phyloP scores from a whole-genome alignment of 30 jellyfish, hydroid and myxozoan genomes.

The Clytia hemisphaerica region DNA sequence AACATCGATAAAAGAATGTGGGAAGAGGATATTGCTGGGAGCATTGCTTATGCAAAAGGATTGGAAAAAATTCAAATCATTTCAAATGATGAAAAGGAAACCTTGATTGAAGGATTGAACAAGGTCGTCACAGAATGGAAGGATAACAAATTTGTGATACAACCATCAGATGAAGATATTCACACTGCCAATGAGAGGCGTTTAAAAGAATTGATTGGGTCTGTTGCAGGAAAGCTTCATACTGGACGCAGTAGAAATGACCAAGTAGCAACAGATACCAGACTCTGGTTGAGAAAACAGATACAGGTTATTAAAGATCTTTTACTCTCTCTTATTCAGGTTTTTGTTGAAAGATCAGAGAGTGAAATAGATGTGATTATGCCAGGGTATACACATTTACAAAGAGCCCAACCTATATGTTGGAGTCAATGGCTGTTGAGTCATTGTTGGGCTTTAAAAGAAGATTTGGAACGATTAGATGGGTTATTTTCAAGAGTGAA shows the following conservation, averaged over 20 bases:
- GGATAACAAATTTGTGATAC: conserved; percentile 24
- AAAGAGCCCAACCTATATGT: conserved; percentile 52
- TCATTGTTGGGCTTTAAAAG: conserved; percentile 56
- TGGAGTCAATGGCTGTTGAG: conserved; percentile 46
- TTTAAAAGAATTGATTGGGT: conserved; percentile 57
- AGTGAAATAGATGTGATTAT: conserved; percentile 37
- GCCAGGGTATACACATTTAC: conserved; percentile 80
- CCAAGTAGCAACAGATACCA: conserved; percentile 34
- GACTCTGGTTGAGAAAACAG: conserved; percentile 45
- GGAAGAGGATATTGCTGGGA: conserved; percentile 70
- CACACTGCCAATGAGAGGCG: conserved; percentile 76
- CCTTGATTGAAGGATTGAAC: conserved; percentile 39
- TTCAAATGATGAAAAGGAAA: conserved; percentile 42
- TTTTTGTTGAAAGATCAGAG: conserved; percentile 26
- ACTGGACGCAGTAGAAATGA: conserved; percentile 91
- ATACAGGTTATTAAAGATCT: conserved; percentile 15
- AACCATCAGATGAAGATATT: conserved; percentile 70
- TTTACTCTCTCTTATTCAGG: conserved; percentile 3
- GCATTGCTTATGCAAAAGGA: conserved; percentile 67
- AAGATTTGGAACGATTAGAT: conserved; percentile 55
- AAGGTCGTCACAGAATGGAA: conserved; percentile 55
- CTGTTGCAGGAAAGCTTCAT: conserved; percentile 68
- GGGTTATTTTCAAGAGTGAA: conserved; percentile 38
- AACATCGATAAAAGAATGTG: conserved; percentile 62
- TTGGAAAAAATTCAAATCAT: conserved; percentile 30